phyloP scores from a whole-genome alignment of 2,797 vertebrate genomes.

The Haliaeetus albicilla region DNA sequence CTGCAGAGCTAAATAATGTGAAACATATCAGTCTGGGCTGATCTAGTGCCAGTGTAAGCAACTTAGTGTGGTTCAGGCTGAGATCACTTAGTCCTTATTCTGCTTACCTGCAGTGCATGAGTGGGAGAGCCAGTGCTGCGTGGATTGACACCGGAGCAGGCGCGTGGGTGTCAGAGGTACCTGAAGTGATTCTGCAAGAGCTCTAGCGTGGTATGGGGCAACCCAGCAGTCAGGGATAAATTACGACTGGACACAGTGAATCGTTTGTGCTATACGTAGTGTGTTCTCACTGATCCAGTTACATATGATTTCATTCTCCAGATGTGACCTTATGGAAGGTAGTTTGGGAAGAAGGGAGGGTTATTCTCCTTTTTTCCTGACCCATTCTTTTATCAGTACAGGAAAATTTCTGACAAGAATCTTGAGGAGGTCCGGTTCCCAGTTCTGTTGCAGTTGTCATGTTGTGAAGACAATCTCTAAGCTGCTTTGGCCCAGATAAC shows the following conservation, averaged over 20 bases:
- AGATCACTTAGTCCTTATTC: neutral
- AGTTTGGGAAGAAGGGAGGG: neutral
- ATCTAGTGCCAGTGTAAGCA: neutral
- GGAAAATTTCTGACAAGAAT: neutral
- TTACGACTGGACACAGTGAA: neutral
- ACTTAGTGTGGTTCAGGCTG: neutral
- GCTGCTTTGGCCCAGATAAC: neutral
- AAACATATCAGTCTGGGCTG: neutral
- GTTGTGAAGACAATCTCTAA: neutral
- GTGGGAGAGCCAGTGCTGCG: neutral
- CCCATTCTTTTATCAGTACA: neutral
- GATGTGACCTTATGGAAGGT: neutral
- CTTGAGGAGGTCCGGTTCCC: neutral
- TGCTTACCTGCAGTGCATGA: neutral
- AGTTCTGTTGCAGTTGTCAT: neutral
- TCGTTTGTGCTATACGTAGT: neutral
- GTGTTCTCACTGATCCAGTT: neutral
- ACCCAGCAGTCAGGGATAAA: neutral
- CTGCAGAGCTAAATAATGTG: neutral
- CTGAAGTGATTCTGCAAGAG: neutral
- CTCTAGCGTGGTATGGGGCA: neutral
- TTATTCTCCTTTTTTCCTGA: neutral
- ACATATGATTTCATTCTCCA: neutral
- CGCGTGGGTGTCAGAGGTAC: neutral
- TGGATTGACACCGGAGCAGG: no score